These are phyloP conservation scores for Lordiphosa clarofinis DNA, from an alignment of 1,140 invertebrate genomes.

Conservation along the genomic window DNA sequence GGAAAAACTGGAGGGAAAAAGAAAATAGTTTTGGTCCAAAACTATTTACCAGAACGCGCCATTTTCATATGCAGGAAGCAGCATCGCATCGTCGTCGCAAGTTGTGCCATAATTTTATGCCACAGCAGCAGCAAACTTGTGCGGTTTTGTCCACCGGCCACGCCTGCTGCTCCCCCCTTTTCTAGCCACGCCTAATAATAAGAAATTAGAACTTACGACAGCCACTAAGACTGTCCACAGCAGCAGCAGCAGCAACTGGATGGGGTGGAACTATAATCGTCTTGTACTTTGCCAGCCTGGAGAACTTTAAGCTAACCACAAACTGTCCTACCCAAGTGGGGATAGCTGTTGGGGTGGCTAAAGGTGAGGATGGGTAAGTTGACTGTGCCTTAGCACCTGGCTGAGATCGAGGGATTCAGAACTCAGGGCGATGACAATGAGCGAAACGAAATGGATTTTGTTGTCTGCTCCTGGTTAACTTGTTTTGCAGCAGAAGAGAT, in stretches of 20 bases:
- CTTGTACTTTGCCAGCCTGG: slow-evolving; percentile 51
- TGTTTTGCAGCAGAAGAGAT: too few relatives aligned
- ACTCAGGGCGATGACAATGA: slow-evolving; percentile 15
- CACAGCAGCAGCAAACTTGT: slow-evolving; percentile 68
- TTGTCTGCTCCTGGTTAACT: slow-evolving; percentile 2
- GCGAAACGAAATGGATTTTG: slow-evolving; percentile 19
- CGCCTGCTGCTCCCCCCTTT: not conserved
- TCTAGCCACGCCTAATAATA: slow-evolving; percentile 70
- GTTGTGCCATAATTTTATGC: slow-evolving; percentile 74
- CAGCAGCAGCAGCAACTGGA: slow-evolving; percentile 37
- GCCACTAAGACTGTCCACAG: slow-evolving; percentile 72
- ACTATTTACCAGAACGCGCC: slow-evolving; percentile 68
- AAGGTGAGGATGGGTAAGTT: slow-evolving; percentile 10
- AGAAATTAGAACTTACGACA: slow-evolving; percentile 77
- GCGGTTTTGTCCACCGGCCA: slow-evolving; percentile 31
- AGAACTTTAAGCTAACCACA: slow-evolving; percentile 66
- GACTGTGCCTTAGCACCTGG: slow-evolving; percentile 32
- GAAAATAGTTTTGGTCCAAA: slow-evolving; percentile 63
- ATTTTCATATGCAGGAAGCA: slow-evolving; percentile 65
- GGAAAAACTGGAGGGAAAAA: slow-evolving; percentile 21
- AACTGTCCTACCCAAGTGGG: slow-evolving; percentile 42
- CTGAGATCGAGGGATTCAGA: slow-evolving; percentile 3
- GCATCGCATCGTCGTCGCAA: slow-evolving; percentile 37
- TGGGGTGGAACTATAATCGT: slow-evolving; percentile 50
- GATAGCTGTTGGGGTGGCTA: slow-evolving; percentile 3